Evolutionary conservation across 2,113 vertebrate genomes (phyloP).

Genomic region (Azemiops feae): DNA sequence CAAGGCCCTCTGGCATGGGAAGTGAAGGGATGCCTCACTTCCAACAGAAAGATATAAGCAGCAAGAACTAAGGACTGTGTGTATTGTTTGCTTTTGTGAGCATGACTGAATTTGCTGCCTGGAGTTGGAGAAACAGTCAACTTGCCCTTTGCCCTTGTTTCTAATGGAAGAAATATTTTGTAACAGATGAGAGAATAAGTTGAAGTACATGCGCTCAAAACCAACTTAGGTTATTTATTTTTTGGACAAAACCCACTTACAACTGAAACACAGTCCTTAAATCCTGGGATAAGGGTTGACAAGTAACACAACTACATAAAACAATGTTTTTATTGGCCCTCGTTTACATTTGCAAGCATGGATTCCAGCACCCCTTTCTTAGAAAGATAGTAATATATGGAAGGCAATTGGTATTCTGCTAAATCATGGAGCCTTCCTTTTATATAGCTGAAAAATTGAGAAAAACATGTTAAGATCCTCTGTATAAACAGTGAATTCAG

Average conservation of each 20-base stretch:
- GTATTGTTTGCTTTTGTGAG: neutral
- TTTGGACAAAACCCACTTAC: neutral
- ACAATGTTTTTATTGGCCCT: neutral
- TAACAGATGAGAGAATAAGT: neutral
- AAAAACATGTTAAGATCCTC: neutral
- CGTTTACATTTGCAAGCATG: neutral
- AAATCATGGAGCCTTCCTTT: neutral
- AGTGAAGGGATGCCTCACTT: neutral
- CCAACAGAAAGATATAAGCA: neutral
- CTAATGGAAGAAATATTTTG: conserved; percentile 11
- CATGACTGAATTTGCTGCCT: neutral
- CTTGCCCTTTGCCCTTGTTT: conserved; percentile 7
- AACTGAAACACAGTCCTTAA: neutral
- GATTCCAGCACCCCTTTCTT: rapidly evolving
- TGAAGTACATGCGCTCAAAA: neutral
- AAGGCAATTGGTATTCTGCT: rapidly evolving
- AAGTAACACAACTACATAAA: neutral
- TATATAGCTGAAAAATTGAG: neutral
- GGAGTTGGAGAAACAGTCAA: conserved; percentile 2
- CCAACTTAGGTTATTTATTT: neutral
- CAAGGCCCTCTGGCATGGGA: neutral
- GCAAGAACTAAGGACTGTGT: neutral
- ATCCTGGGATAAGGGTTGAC: neutral
- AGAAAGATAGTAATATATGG: neutral
- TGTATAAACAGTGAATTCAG: neutral